A percentile compares a stretch with the other conserved stretches of the same genome.
These are phyloP conservation scores for Agrotis exclamationis DNA, from an alignment of 2,888 invertebrate species.

Conservation along the genomic window DNA sequence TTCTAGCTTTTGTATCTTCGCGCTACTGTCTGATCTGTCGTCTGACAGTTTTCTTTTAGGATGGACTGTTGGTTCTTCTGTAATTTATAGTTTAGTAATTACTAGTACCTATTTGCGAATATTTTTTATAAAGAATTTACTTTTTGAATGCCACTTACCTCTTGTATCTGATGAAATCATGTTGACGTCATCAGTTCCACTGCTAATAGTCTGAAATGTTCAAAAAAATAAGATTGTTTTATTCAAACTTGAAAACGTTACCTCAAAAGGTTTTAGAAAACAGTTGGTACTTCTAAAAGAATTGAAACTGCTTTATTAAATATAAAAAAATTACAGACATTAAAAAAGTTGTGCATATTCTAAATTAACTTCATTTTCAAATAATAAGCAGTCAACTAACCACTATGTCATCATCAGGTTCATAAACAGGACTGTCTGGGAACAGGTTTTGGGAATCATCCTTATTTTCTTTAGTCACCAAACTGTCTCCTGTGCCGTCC, in stretches of 20 bases:
- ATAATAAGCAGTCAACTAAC: slow-evolving; percentile 22
- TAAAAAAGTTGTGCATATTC: not conserved
- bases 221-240: not conserved
- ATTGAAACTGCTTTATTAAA: not conserved
- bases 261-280: not conserved
- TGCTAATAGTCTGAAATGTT: slow-evolving; percentile 51
- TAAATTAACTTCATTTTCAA: not conserved
- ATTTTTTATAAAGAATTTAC: not conserved
- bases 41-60: slow-evolving; percentile 83
- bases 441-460: slow-evolving; percentile 81
- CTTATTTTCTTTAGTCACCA: slow-evolving; percentile 50
- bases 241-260: no score
- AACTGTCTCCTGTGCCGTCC: slow-evolving; percentile 38
- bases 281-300: not conserved
- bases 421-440: slow-evolving; percentile 87
- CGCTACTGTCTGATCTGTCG: slow-evolving; percentile 71
- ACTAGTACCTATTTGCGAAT: not conserved
- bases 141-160: slow-evolving; percentile 64
- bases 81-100: slow-evolving; percentile 50
- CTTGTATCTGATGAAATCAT: slow-evolving; percentile 59
- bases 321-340: not conserved
- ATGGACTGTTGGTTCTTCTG: slow-evolving; percentile 73
- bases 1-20: slow-evolving; percentile 84
- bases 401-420: slow-evolving; percentile 82
- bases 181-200: slow-evolving; percentile 57